Evolutionary conservation across 2,888 invertebrate species (phyloP).

Genomic region (Dicroscelio sp.): DNA sequence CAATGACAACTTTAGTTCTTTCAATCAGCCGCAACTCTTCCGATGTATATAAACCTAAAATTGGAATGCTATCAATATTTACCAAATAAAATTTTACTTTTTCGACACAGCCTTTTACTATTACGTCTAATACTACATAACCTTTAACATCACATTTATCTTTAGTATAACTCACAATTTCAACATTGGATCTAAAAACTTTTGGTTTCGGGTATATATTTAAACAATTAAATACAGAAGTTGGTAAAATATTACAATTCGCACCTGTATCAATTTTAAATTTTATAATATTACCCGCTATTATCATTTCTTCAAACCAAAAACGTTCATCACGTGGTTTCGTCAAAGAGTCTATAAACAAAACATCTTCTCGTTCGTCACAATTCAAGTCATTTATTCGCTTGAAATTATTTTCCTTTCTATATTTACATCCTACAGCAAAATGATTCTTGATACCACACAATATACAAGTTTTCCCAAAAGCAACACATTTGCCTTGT

Average conservation of each 20-base stretch:
- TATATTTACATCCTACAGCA: conserved; percentile 40
- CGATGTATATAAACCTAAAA: conserved; percentile 16
- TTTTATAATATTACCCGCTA: background rate
- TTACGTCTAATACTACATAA: too few relatives aligned
- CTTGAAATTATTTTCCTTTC: conserved; percentile 71
- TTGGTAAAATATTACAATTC: background rate
- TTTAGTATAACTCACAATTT: background rate
- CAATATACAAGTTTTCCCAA: conserved; percentile 63
- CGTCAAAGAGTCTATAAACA: background rate
- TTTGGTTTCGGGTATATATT: background rate
- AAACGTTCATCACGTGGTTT: background rate
- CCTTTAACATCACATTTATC: conserved; percentile 52
- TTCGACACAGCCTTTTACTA: too few relatives aligned
- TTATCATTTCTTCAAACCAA: background rate
- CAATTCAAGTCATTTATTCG: conserved; percentile 63
- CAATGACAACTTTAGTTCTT: background rate
- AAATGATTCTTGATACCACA: conserved; percentile 70
- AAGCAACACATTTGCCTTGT: conserved; percentile 13
- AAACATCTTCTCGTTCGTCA: conserved; percentile 56
- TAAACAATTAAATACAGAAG: background rate
- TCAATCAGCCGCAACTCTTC: background rate
- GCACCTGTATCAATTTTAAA: background rate
- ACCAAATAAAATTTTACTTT: conserved; percentile 64
- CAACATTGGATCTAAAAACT: background rate
- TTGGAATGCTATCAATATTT: background rate